phyloP scores from a whole-genome alignment of 2,888 invertebrate species.

The Pollenia labialis region DNA sequence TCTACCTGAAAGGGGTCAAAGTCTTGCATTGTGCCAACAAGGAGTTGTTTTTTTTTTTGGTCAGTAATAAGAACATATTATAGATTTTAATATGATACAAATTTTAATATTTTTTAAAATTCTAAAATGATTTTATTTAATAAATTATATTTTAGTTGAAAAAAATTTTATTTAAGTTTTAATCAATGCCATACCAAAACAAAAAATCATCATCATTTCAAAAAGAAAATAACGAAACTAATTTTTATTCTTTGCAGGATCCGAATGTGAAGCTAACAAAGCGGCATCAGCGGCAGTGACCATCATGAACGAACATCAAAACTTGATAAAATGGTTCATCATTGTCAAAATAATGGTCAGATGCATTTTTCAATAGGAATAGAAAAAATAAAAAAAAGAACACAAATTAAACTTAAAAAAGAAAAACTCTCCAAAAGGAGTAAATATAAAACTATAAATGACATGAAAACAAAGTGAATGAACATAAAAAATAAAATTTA shows the following conservation, averaged over 20 bases:
- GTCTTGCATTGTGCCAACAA: too few relatives aligned
- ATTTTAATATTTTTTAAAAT: too few relatives aligned
- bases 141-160: background rate
- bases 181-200: slow-evolving; percentile 50
- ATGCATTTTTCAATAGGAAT: slow-evolving; percentile 65
- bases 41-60: too few relatives aligned
- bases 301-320: slow-evolving; percentile 30
- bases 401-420: slow-evolving; percentile 42
- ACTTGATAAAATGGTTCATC: slow-evolving; percentile 55
- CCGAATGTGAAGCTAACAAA: slow-evolving; percentile 76
- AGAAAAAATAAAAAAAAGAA: slow-evolving; percentile 3
- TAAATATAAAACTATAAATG: slow-evolving; percentile 28
- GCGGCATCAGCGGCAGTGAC: slow-evolving; percentile 57
- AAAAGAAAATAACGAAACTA: slow-evolving; percentile 69
- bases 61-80: too few relatives aligned
- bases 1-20: too few relatives aligned
- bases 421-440: slow-evolving; percentile 27
- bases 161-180: slow-evolving; percentile 39
- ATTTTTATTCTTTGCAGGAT: slow-evolving; percentile 76
- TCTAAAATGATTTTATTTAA: background rate
- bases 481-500: slow-evolving; percentile 38
- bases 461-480: slow-evolving; percentile 37
- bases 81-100: too few relatives aligned
- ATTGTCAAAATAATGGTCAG: slow-evolving; percentile 59
- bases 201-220: slow-evolving; percentile 64